Base-by-base conservation (phyloP, 2,113 vertebrate species). In the Stegastes partitus region DNA sequence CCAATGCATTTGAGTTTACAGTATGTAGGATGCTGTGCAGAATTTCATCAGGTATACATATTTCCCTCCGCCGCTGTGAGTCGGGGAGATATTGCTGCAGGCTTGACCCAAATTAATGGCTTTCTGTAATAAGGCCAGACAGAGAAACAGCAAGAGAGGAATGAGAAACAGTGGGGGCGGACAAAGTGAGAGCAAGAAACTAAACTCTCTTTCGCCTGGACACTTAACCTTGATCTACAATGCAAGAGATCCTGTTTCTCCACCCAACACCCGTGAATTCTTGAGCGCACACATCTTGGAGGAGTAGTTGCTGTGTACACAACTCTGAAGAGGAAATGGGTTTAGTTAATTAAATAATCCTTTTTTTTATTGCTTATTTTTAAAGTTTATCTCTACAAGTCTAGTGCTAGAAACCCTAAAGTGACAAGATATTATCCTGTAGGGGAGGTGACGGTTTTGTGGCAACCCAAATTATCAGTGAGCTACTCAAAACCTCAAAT, bases 81-180 rank as follows among this genome's bases (percentile, higher is more conserved):
- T 74, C 34, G 8, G 75, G 26, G 61, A 74, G 77, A 62, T 63
- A 75, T 77, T 69, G 85, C 89, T 77, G 65, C 65, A 83, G 87
- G 89, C 83, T 55, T 88, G 89, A 91, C 88, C 89, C 84, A 92
- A 83, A 92, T 93, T 74, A 86, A 77, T 81, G 58, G 74, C 69
- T 84, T 86, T 79, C 64, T 89, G 62, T 83, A 91, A 90, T 55
- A 79, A 79, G 88, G 88, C 79, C 84, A 93, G 86, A 89, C 77
- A 79, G 77, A 72, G 80, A 84, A 74, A 84, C 82, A 70, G 86
- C 68, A 42, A 81, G 84, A 87, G 77, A 37, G 51, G 63, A 83
- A 90, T 68, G 86, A 62, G 69, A 82, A 84, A 78, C 70, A 81
- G 91, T 79, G 64, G 86, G 80, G 62, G 79, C 1, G 18, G 74